phyloP scores from a whole-genome alignment of 2,888 invertebrate species.

The Slavum lentiscoides region DNA sequence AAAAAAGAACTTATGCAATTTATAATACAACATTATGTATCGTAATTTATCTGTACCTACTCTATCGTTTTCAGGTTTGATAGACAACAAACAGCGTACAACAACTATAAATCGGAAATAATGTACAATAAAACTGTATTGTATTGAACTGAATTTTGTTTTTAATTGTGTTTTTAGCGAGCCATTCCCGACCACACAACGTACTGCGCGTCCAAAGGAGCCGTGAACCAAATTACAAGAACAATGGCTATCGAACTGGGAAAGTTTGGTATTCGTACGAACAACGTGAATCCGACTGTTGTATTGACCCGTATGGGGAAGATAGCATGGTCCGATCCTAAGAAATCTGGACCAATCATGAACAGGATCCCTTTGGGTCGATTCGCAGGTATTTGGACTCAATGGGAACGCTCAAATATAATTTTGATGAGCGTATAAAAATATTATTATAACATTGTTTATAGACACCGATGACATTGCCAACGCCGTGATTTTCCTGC shows the following conservation, averaged over 20 bases:
- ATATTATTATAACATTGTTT: not conserved
- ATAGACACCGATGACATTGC: slow-evolving; percentile 80
- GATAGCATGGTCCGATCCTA: slow-evolving; percentile 74
- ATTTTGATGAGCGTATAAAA: not conserved
- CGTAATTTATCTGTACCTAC: no score
- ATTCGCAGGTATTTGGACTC: slow-evolving; percentile 68
- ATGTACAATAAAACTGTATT: no score
- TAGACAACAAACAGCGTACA: no score
- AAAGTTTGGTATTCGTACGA: slow-evolving; percentile 75
- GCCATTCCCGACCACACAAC: no score
- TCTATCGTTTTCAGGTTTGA: no score
- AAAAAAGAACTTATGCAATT: no score
- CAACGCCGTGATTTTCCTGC: slow-evolving; percentile 74
- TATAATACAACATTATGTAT: no score
- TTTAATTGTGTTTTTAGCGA: no score
- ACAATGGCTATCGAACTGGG: slow-evolving; percentile 87
- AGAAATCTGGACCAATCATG: slow-evolving; percentile 69
- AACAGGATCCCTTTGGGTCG: slow-evolving; percentile 70
- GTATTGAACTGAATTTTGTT: no score
- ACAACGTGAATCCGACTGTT: slow-evolving; percentile 81
- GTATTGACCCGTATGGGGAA: slow-evolving; percentile 88
- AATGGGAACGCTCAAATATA: not conserved
- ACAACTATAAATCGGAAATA: no score
- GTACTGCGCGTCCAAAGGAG: slow-evolving; percentile 71
- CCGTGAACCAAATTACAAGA: slow-evolving; percentile 81